Evolutionary conservation across 2,797 vertebrate species (phyloP).

Genomic region (Tragelaphus oryx): DNA sequence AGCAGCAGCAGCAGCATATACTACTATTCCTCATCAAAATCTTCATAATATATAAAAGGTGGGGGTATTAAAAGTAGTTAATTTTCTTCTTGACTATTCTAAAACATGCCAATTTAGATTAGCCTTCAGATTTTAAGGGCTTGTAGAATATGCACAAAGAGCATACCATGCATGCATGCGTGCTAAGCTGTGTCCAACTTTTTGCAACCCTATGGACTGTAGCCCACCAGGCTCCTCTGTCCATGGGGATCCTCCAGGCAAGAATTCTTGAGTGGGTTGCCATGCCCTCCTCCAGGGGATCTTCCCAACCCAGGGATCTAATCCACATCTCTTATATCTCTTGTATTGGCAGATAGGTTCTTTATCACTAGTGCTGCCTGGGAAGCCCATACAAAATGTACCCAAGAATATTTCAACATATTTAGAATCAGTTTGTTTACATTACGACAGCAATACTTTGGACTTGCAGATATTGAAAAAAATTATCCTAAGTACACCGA

Average conservation of each 20-base stretch:
- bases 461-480: not conserved
- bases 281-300: not conserved
- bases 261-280: not conserved
- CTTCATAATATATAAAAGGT: not conserved
- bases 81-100: conserved; percentile 2
- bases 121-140: conserved; percentile 13
- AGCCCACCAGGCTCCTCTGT: not conserved
- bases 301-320: not conserved
- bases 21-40: not conserved
- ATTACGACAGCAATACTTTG: not conserved
- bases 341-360: not conserved
- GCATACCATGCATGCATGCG: rapidly evolving
- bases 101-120: not conserved
- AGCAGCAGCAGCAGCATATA: too few species aligned
- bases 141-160: not conserved
- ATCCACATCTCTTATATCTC: not conserved
- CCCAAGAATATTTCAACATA: not conserved
- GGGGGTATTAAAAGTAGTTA: not conserved
- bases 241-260: not conserved
- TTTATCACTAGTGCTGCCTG: not conserved
- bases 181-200: not conserved
- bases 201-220: not conserved
- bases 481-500: not conserved
- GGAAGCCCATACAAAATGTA: not conserved
- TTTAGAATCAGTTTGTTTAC: not conserved